Percentiles rank a stretch among this genome's conserved stretches.
Conservation (phyloP, 2,888 invertebrate species). For the Cerceris rybyensis region DNA sequence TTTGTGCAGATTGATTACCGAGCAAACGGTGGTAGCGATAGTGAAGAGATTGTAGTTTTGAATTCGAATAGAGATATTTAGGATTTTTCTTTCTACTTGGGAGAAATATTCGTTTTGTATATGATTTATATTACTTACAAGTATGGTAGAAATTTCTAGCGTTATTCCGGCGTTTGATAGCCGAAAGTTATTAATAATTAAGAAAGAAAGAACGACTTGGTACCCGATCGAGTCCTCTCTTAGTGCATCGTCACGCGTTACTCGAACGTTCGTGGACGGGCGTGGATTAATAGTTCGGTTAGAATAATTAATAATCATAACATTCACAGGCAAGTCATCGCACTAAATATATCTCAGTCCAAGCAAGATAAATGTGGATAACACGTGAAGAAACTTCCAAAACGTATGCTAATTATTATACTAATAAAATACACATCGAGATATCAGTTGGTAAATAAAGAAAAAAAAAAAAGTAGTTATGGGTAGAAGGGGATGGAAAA, state of each 20-base stretch:
- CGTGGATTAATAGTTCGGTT: conserved; percentile 23
- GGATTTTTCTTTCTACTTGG: no score
- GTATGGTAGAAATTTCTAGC: no score
- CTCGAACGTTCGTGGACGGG: conserved; percentile 46
- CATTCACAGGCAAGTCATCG: conserved; percentile 74
- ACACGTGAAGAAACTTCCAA: conserved; percentile 27
- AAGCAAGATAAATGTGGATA: conserved; percentile 61
- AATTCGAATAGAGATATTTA: no score
- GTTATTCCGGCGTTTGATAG: no score
- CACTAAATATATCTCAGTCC: conserved; percentile 64
- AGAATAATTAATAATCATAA: conserved; percentile 58
- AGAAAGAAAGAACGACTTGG: neutral
- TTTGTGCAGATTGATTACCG: no score
- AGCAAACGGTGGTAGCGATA: no score
- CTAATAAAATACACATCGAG: conserved; percentile 42
- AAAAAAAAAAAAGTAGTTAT: conserved; percentile 4
- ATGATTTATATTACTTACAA: no score
- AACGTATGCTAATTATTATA: conserved; percentile 30
- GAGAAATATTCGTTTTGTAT: no score
- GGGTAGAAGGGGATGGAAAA: neutral
- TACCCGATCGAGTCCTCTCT: neutral
- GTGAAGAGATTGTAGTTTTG: no score
- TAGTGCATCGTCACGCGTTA: conserved; percentile 2
- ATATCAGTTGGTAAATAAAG: conserved; percentile 14
- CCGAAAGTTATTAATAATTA: no score